Base-by-base conservation (phyloP, 1,140 invertebrate species). In the Sesamia nonagrioides region DNA sequence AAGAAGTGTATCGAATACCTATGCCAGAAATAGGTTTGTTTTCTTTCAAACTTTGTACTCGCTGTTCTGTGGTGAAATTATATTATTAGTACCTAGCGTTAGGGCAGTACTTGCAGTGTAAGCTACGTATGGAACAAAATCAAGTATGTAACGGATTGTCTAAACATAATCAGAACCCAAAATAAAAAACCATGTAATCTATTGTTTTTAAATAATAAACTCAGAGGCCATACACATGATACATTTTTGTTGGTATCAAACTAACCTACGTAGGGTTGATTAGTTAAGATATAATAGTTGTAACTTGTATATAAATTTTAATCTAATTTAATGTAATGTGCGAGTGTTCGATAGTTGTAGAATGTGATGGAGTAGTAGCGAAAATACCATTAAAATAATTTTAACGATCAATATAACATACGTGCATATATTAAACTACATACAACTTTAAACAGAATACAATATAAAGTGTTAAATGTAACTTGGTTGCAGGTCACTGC, bases 261-360 rank as follows among this genome's bases (percentile, higher is more conserved):
- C 56, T 80, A 87, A 84, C 71, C 73, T 82, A 83, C 77, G 81
- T 93, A 90, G 89, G 82, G 85, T 87, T 87, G 84, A 86, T 56
- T 90, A 87, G 79, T 86, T 92, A 92, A 86, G 84, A 81, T 88
- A 86, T 86, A 73, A 86, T 89, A 89, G 86, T 82, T 61, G 68
- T 93, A 92, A 94, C 84, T 86, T 94, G 93, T 94, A 94, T 94
- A 94, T 94, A 93, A 89, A 91, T 92, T 92, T 89, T 88, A 90
- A 86, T 86, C 82, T 91, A 94, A 92, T 92, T 79, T 89, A 90
- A 90, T 91, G 89, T 93, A 92, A 91, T 88, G 93, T 94, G 92
- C 90, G 93, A 91, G 91, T 94, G 92, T 94, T 94, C 88, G 89
- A 94, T 94, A 94, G 92, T 82, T 89, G 92, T 94, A 94, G 92